These are phyloP conservation scores for Platysteira castanea DNA, from an alignment of 2,113 vertebrate species.

Conservation along the genomic window DNA sequence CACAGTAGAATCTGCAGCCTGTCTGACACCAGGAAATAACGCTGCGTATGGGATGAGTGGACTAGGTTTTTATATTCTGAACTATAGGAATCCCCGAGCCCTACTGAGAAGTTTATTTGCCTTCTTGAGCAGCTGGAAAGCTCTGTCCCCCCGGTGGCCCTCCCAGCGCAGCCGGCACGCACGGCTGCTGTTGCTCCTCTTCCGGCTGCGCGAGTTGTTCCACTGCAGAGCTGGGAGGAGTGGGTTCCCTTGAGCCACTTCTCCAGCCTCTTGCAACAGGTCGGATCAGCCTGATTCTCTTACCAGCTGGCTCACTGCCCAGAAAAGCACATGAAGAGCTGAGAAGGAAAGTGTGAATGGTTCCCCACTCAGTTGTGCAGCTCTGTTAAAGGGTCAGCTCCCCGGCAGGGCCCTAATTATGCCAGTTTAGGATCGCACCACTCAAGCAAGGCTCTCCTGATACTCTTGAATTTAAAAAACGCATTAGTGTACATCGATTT, in stretches of 20 bases:
- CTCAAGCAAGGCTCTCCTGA: constrained; percentile 10
- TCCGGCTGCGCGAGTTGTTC: accelerated
- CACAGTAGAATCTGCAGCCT: background rate
- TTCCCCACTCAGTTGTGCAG: background rate
- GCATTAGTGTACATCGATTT: background rate
- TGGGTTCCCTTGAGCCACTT: background rate
- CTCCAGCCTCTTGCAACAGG: background rate
- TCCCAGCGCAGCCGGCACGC: accelerated
- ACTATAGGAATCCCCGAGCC: background rate
- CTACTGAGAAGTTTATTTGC: background rate
- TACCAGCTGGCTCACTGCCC: constrained; percentile 29
- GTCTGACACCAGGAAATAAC: background rate
- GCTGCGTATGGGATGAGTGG: background rate
- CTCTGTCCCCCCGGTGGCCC: background rate
- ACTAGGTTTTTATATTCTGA: background rate
- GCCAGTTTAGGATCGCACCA: background rate
- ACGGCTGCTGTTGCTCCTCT: accelerated
- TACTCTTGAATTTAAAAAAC: constrained; percentile 28
- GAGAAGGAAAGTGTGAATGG: constrained; percentile 21
- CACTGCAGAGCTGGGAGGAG: background rate
- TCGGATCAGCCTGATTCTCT: background rate
- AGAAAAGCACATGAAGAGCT: constrained; percentile 39
- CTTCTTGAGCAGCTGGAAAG: background rate
- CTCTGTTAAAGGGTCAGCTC: constrained; percentile 27
- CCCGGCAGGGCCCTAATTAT: constrained; percentile 25